These are phyloP conservation scores for Formica exsecta DNA, from an alignment of 1,140 invertebrate genomes.

Conservation along the genomic window DNA sequence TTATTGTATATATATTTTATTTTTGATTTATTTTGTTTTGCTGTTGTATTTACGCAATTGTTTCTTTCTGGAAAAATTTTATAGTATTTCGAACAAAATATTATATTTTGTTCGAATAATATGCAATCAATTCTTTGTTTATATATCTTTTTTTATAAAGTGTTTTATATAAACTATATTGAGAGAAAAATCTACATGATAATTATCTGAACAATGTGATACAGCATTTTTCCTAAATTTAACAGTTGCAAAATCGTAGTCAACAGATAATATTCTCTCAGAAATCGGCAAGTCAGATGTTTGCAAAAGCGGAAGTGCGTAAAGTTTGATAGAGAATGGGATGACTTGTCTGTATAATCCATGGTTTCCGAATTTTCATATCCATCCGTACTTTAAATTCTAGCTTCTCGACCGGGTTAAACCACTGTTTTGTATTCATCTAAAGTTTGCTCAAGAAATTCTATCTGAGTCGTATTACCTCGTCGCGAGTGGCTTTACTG, in stretches of 20 bases:
- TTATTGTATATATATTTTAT: no score
- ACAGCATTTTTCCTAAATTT: not conserved
- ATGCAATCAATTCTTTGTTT: not conserved
- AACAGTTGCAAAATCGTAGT: not conserved
- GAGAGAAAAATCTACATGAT: not conserved
- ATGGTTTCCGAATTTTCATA: conserved; percentile 30
- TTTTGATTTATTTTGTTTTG: no score
- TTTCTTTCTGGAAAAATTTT: not conserved
- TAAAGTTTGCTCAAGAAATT: conserved; percentile 54
- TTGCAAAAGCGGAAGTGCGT: not conserved
- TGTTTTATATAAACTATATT: not conserved
- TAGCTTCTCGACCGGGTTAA: conserved; percentile 35
- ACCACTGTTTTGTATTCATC: conserved; percentile 59
- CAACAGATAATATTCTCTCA: not conserved
- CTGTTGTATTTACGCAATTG: no score
- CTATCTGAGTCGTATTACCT: conserved; percentile 49
- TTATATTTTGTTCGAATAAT: not conserved
- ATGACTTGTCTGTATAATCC: not conserved
- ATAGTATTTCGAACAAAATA: not conserved
- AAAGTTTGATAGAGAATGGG: conserved; percentile 23
- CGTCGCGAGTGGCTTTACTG: conserved; percentile 41
- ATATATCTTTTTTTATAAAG: conserved; percentile 9
- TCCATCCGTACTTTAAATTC: conserved; percentile 29
- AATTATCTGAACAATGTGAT: not conserved
- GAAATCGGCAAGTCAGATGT: conserved; percentile 8